These are phyloP conservation scores for Hybognathus amarus DNA, from an alignment of 2,797 vertebrate genomes.

Conservation along the genomic window DNA sequence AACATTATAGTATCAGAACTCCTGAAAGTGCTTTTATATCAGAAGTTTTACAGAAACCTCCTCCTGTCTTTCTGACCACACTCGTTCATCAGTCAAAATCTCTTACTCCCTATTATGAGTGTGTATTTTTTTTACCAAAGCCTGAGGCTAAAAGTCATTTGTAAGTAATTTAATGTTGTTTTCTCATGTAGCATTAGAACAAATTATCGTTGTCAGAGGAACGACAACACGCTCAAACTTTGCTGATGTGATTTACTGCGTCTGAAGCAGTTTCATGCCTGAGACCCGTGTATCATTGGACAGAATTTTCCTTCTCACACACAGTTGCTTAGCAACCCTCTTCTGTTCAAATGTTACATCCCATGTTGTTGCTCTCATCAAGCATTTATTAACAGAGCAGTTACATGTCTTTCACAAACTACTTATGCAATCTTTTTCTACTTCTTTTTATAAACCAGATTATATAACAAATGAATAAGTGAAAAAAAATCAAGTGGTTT, in stretches of 20 bases:
- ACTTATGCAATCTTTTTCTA: neutral
- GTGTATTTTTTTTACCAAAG: slow-evolving; percentile 15
- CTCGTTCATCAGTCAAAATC: slow-evolving; percentile 5
- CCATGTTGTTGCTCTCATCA: slow-evolving; percentile 51
- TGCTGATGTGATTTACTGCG: slow-evolving; percentile 46
- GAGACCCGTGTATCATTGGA: slow-evolving; percentile 63
- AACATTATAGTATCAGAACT: neutral
- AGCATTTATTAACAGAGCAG: slow-evolving; percentile 36
- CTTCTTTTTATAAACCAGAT: slow-evolving; percentile 21
- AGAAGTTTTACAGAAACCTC: neutral
- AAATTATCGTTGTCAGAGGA: slow-evolving; percentile 52
- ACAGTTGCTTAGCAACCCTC: slow-evolving; percentile 79
- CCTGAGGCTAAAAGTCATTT: slow-evolving; percentile 30
- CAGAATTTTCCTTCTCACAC: slow-evolving; percentile 63
- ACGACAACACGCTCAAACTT: slow-evolving; percentile 49
- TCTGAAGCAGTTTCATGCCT: slow-evolving; percentile 41
- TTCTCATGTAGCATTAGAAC: slow-evolving; percentile 53
- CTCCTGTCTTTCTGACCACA: neutral
- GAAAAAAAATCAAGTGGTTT: neutral
- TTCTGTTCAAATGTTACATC: slow-evolving; percentile 56
- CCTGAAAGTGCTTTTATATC: neutral
- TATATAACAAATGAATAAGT: slow-evolving; percentile 14
- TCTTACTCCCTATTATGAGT: neutral
- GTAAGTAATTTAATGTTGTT: slow-evolving; percentile 38
- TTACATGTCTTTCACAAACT: slow-evolving; percentile 30